Conservation (phyloP, 2,888 invertebrate species). For the Epiperipatus broadwayi region DNA sequence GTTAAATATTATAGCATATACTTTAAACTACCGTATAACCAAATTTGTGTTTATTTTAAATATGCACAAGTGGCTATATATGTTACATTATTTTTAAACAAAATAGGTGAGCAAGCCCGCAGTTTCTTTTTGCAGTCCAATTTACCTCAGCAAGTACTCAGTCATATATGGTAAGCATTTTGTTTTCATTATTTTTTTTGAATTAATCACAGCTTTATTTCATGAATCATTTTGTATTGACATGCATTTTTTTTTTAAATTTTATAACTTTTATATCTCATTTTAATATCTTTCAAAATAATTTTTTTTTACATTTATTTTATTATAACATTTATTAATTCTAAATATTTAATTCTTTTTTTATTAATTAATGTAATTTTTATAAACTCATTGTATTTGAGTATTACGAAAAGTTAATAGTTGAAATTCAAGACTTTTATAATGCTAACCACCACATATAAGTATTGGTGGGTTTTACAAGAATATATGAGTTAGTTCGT, state of each 20-base stretch:
- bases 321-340: constrained; percentile 10
- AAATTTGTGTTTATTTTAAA: constrained; percentile 1
- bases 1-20: no score
- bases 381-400: no score
- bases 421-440: no score
- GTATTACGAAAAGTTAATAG: no score
- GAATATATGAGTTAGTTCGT: no score
- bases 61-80: neutral
- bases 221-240: neutral
- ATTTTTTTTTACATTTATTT: constrained; percentile 13
- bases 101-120: constrained; percentile 59
- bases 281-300: neutral
- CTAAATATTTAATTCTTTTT: no score
- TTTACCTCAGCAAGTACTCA: constrained; percentile 65
- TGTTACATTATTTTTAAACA: neutral
- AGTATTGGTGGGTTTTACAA: no score
- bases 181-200: no score
- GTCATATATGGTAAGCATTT: constrained; percentile 68
- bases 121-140: constrained; percentile 79
- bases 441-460: no score
- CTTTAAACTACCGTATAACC: no score
- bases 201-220: neutral
- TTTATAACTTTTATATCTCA: constrained; percentile 6
- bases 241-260: neutral
- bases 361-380: no score